These are phyloP conservation scores for Terrapene triunguis DNA, from an alignment of 2,113 vertebrate species.

Conservation along the genomic window DNA sequence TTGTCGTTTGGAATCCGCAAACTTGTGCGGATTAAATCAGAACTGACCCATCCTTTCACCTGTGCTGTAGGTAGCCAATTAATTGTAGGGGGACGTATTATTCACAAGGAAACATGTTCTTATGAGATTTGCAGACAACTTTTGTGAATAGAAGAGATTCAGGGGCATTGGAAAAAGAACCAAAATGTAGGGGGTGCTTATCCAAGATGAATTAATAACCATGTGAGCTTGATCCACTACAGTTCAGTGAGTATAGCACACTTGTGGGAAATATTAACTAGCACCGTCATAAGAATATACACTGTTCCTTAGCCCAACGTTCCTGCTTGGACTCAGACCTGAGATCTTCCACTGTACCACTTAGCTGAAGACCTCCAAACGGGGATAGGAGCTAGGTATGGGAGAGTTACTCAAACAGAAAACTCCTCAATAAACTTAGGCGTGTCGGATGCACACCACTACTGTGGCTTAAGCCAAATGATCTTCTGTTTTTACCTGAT, in stretches of 20 bases:
- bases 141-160: neutral
- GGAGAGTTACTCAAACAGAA: neutral
- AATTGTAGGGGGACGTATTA: rapidly evolving
- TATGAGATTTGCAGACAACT: neutral
- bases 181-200: no score
- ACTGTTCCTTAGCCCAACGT: neutral
- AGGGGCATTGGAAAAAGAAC: neutral
- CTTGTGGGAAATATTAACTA: neutral
- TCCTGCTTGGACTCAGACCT: neutral
- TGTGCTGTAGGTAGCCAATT: rapidly evolving
- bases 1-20: neutral
- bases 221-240: neutral
- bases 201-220: no score
- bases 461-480: no score
- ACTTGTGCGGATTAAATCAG: rapidly evolving
- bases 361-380: neutral
- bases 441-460: no score
- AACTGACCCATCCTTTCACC: rapidly evolving
- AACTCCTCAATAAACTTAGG: neutral
- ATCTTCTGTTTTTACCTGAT: no score
- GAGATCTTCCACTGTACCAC: neutral
- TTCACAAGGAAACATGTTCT: neutral
- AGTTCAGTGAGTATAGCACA: neutral
- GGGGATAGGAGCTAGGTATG: neutral
- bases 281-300: neutral